These are phyloP conservation scores for Ruditapes philippinarum DNA, from an alignment of 1,140 invertebrate species.

Conservation along the genomic window DNA sequence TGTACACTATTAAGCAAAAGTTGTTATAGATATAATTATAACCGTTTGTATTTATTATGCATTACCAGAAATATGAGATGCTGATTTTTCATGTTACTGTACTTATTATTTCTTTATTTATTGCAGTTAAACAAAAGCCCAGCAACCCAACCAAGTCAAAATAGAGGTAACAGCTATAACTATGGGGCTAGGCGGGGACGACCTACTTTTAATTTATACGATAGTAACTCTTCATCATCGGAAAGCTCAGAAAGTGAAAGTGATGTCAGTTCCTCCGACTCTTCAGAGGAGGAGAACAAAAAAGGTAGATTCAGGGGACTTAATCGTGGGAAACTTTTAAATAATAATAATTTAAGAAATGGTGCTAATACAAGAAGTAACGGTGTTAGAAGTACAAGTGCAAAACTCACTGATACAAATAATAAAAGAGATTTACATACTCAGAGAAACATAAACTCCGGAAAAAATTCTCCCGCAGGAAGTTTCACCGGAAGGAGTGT, in stretches of 20 bases:
- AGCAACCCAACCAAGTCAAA: constrained; percentile 35
- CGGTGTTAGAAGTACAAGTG: constrained; percentile 33
- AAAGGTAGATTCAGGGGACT: constrained; percentile 44
- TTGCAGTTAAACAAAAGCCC: constrained; percentile 60
- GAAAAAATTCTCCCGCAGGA: constrained; percentile 22
- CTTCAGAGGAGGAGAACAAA: constrained; percentile 60
- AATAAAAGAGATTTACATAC: constrained; percentile 45
- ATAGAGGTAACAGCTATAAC: constrained; percentile 31
- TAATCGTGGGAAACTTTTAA: constrained; percentile 25
- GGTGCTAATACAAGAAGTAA: constrained; percentile 25
- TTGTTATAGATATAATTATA: too few species aligned
- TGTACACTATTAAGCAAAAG: too few species aligned
- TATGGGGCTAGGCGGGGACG: neutral
- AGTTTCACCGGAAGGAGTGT: constrained; percentile 51
- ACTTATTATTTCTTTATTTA: constrained; percentile 12
- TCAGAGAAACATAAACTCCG: constrained; percentile 14
- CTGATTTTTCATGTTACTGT: too few species aligned
- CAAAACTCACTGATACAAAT: constrained; percentile 20
- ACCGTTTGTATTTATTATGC: too few species aligned
- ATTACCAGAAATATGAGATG: too few species aligned
- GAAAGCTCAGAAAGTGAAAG: constrained; percentile 62
- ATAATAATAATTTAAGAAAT: constrained; percentile 26
- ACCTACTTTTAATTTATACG: constrained; percentile 29
- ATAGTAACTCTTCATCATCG: constrained; percentile 50
- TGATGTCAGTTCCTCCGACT: constrained; percentile 63